Evolutionary conservation across 2,113 vertebrate species (phyloP).

Genomic region (Crotalus horridus): DNA sequence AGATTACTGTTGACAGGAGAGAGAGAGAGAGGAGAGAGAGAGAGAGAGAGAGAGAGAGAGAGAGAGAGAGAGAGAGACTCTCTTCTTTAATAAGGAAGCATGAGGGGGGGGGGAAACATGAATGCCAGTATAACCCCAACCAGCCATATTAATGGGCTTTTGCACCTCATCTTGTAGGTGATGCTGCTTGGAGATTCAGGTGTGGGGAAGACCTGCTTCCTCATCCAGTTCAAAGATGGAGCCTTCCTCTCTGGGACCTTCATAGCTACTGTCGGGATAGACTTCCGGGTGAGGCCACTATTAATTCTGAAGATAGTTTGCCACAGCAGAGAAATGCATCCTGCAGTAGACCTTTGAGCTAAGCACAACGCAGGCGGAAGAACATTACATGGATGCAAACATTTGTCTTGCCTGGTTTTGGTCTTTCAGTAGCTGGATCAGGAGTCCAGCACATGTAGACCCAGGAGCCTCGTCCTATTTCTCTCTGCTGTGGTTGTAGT

Average conservation of each 20-base stretch:
- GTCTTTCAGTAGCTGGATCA: background rate
- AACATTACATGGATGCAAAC: background rate
- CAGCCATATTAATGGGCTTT: constrained; percentile 28
- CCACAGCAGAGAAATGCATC: background rate
- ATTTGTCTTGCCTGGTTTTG: background rate
- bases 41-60: background rate
- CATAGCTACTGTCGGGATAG: constrained; percentile 98
- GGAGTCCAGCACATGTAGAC: background rate
- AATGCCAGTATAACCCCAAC: background rate
- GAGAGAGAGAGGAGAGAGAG: too few species aligned
- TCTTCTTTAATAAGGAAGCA: background rate
- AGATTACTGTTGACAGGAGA: background rate
- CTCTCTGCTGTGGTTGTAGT: background rate
- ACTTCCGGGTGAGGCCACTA: constrained; percentile 92
- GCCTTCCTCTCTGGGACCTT: constrained; percentile 95
- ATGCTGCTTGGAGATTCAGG: constrained; percentile 98
- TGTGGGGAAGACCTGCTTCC: constrained; percentile 97
- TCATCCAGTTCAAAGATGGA: constrained; percentile 94
- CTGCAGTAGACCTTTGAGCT: fast-evolving
- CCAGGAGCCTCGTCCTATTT: background rate
- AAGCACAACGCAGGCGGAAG: background rate
- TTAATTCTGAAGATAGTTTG: constrained; percentile 5
- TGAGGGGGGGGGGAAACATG: fast-evolving
- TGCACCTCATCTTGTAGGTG: constrained; percentile 76
- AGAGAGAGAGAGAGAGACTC: background rate